phyloP scores from a whole-genome alignment of 1,140 invertebrate species.

The Pararge aegeria region DNA sequence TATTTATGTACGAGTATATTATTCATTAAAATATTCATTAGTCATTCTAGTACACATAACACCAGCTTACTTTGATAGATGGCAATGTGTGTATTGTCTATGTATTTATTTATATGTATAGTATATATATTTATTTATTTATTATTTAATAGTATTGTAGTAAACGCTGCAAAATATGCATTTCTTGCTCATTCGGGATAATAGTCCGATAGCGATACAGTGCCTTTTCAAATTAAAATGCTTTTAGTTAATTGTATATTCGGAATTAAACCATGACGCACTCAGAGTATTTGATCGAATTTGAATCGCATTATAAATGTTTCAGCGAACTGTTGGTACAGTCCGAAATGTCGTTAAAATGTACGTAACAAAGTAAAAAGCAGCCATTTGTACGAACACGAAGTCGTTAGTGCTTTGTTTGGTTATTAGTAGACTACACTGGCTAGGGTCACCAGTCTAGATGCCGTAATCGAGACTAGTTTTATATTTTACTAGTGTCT shows the following conservation, averaged over 20 bases:
- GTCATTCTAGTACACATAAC: too few relatives aligned
- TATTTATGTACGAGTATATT: too few relatives aligned
- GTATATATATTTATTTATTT: too few relatives aligned
- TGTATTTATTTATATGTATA: too few relatives aligned
- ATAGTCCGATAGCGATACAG: too few relatives aligned
- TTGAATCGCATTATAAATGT: constrained; percentile 10
- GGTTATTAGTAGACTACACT: constrained; percentile 5
- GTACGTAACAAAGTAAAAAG: constrained; percentile 9
- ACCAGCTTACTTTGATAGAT: too few relatives aligned
- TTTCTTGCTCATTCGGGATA: too few relatives aligned
- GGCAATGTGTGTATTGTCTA: too few relatives aligned
- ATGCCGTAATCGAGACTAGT: background rate
- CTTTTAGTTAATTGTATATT: background rate
- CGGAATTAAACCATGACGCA: constrained; percentile 2
- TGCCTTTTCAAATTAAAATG: too few relatives aligned
- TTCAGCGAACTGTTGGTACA: background rate
- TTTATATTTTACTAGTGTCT: background rate
- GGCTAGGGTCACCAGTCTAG: background rate
- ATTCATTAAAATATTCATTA: too few relatives aligned
- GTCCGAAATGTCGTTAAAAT: background rate
- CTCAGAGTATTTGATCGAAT: constrained; percentile 4
- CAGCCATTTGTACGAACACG: constrained; percentile 1
- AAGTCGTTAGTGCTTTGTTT: constrained; percentile 10
- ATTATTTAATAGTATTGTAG: too few relatives aligned
- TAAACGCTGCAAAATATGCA: too few relatives aligned